phyloP scores from a whole-genome alignment of 2,888 invertebrate species.

The Xanthia togata region DNA sequence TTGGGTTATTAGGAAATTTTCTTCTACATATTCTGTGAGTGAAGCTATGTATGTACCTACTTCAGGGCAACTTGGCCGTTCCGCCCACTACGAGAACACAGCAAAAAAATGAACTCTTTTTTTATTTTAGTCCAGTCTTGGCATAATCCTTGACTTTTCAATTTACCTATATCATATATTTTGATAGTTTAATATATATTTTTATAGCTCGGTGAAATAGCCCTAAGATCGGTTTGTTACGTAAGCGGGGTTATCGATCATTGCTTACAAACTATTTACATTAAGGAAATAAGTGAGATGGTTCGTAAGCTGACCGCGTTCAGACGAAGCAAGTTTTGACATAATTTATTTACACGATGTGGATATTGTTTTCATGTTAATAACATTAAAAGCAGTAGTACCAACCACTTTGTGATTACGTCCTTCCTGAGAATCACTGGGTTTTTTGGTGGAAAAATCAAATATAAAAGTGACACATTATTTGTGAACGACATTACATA shows the following conservation, averaged over 20 bases:
- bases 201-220: conserved; percentile 9
- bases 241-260: conserved; percentile 51
- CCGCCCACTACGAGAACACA: background rate
- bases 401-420: background rate
- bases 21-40: background rate
- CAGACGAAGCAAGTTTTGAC: conserved; percentile 36
- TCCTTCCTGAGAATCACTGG: background rate
- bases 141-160: background rate
- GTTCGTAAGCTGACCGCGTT: conserved; percentile 40
- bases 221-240: conserved; percentile 35
- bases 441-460: background rate
- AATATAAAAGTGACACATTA: no score
- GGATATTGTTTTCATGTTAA: conserved; percentile 6
- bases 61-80: background rate
- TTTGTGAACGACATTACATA: background rate
- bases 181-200: no score
- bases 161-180: no score
- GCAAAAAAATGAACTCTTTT: background rate
- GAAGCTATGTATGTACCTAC: background rate
- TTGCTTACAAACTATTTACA: conserved; percentile 56
- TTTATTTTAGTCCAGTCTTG: no score
- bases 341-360: conserved; percentile 45
- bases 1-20: background rate
- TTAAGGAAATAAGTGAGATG: conserved; percentile 53
- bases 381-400: background rate